Evolutionary conservation across 2,113 vertebrate species (phyloP).

Genomic region (Pica pica): DNA sequence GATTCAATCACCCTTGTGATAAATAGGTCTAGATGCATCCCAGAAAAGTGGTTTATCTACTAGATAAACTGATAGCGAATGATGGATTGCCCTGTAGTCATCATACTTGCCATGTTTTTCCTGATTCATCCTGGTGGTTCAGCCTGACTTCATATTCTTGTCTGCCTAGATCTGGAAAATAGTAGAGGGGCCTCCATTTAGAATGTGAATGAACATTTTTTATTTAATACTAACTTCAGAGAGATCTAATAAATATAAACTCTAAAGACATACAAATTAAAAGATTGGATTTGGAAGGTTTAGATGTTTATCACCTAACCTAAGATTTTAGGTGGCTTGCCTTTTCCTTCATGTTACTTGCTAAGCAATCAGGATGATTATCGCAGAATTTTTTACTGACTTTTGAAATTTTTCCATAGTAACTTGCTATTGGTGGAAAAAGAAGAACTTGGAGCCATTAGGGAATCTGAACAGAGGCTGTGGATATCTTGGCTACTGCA

Average conservation of each 20-base stretch:
- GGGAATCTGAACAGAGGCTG: background rate
- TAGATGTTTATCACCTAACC: background rate
- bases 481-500: background rate
- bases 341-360: background rate
- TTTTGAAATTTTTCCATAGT: background rate
- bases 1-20: background rate
- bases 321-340: background rate
- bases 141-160: background rate
- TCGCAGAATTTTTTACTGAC: background rate
- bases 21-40: background rate
- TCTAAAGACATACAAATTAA: background rate
- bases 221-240: background rate
- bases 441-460: background rate
- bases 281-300: background rate
- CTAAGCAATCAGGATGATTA: background rate
- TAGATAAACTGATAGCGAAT: background rate
- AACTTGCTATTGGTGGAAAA: background rate
- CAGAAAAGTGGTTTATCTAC: background rate
- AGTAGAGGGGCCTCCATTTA: background rate
- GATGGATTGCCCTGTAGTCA: background rate
- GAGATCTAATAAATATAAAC: background rate
- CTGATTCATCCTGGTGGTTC: background rate
- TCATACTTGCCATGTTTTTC: background rate
- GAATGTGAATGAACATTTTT: background rate
- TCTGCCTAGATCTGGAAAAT: background rate